A percentile compares a stretch with the other conserved stretches of the same genome.
phyloP scores from a whole-genome alignment of 2,113 vertebrate genomes.

The Cebidichthys violaceus region DNA sequence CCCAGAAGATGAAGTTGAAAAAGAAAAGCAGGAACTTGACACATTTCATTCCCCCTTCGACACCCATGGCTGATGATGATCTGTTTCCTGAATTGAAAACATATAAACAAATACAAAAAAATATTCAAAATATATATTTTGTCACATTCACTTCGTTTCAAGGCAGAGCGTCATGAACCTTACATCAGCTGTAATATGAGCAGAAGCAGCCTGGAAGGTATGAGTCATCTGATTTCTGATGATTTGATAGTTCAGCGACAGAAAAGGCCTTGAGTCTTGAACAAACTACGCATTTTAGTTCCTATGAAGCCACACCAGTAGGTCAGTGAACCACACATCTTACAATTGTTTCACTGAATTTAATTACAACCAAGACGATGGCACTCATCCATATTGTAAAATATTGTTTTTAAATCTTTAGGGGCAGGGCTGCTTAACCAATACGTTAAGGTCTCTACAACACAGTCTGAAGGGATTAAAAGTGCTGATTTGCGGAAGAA shows the following conservation, averaged over 20 bases:
- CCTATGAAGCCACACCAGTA: not conserved
- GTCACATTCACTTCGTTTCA: not conserved
- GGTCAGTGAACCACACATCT: not conserved
- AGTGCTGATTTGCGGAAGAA: not conserved
- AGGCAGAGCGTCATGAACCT: not conserved
- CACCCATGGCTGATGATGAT: constrained; percentile 81
- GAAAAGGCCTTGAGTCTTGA: not conserved
- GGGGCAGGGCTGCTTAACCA: not conserved
- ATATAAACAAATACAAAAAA: not conserved
- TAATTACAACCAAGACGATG: not conserved
- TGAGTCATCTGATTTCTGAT: constrained; percentile 29
- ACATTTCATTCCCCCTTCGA: constrained; percentile 89
- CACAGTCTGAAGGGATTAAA: not conserved
- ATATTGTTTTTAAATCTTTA: too few relatives aligned
- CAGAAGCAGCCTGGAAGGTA: constrained; percentile 9
- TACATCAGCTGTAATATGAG: constrained; percentile 27
- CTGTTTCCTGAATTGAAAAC: constrained; percentile 49
- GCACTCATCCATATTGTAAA: too few relatives aligned
- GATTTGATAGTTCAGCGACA: too few relatives aligned
- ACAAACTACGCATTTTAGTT: not conserved
- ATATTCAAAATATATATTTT: too few relatives aligned
- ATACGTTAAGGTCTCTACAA: not conserved
- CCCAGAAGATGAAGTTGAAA: constrained; percentile 91
- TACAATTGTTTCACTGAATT: not conserved
- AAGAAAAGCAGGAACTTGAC: constrained; percentile 89